Evolutionary conservation across 2,888 invertebrate species (phyloP).

Genomic region (Patella ulyssiponensis): DNA sequence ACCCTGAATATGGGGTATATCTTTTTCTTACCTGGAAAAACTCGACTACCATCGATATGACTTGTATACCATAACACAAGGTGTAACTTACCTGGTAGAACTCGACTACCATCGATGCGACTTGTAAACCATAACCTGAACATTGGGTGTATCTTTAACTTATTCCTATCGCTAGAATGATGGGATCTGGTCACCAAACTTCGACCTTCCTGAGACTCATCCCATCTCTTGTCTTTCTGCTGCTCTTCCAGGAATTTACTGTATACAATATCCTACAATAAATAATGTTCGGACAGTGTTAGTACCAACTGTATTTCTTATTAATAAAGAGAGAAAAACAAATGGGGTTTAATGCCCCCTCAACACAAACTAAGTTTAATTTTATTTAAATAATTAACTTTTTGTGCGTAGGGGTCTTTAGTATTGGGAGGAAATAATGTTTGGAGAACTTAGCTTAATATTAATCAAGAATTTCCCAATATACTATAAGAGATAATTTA

Average conservation of each 20-base stretch:
- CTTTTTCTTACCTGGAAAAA: slow-evolving; percentile 60
- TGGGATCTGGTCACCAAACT: slow-evolving; percentile 51
- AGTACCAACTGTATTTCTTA: not conserved
- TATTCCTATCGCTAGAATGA: slow-evolving; percentile 31
- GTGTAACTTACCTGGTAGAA: slow-evolving; percentile 60
- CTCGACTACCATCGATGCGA: slow-evolving; percentile 52
- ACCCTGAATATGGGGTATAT: too few species aligned
- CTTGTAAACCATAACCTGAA: slow-evolving; percentile 69
- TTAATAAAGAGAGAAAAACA: too few species aligned
- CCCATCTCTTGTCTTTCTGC: slow-evolving; percentile 35
- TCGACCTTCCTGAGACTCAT: slow-evolving; percentile 48
- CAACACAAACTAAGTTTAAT: too few species aligned
- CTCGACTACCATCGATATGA: slow-evolving; percentile 52
- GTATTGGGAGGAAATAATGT: too few species aligned
- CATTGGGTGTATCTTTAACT: slow-evolving; percentile 46
- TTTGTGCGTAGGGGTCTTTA: too few species aligned
- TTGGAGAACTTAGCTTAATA: too few species aligned
- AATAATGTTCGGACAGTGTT: not conserved
- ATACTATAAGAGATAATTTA: too few species aligned
- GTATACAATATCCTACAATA: slow-evolving; percentile 57
- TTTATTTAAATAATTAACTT: too few species aligned
- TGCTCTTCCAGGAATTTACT: slow-evolving; percentile 41
- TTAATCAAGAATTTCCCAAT: too few species aligned
- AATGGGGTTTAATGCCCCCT: too few species aligned
- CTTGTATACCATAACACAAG: slow-evolving; percentile 66